A percentile compares a stretch with the other conserved stretches of the same genome.
phyloP scores from a whole-genome alignment of 2,113 vertebrate genomes.

The Mola mola region DNA sequence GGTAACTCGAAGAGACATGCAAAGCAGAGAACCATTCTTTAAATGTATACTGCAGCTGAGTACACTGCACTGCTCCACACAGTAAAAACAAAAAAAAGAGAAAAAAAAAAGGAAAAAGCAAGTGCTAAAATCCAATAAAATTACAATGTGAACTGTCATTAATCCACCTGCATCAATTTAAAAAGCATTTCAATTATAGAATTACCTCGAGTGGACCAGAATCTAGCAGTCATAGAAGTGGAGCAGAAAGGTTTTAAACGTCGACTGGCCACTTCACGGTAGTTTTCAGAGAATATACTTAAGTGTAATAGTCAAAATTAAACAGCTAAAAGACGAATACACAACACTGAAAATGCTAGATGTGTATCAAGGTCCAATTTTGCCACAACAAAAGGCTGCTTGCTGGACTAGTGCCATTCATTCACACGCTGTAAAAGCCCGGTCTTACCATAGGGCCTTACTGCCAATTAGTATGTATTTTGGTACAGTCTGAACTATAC shows the following conservation, averaged over 20 bases:
- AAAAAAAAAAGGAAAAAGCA: slow-evolving; percentile 16
- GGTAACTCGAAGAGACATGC: slow-evolving; percentile 43
- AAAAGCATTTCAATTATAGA: not conserved
- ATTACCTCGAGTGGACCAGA: slow-evolving; percentile 33
- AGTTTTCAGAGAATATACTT: slow-evolving; percentile 15
- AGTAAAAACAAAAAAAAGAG: not conserved
- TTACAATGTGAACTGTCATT: slow-evolving; percentile 40
- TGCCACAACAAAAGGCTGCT: slow-evolving; percentile 27
- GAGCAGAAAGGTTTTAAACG: slow-evolving; percentile 11
- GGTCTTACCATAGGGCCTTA: slow-evolving; percentile 53
- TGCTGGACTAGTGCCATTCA: slow-evolving; percentile 44
- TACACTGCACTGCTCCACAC: slow-evolving; percentile 34
- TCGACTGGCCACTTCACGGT: not conserved
- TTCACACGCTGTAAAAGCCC: slow-evolving; percentile 44
- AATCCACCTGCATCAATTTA: slow-evolving; percentile 28
- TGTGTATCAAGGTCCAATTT: slow-evolving; percentile 40
- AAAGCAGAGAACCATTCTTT: slow-evolving; percentile 46
- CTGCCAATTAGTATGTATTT: slow-evolving; percentile 37
- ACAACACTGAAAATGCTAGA: slow-evolving; percentile 29
- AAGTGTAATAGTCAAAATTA: slow-evolving; percentile 23
- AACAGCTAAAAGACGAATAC: slow-evolving; percentile 25
- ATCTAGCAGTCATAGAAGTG: slow-evolving; percentile 25
- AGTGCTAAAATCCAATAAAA: slow-evolving; percentile 55
- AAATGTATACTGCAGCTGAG: slow-evolving; percentile 37
- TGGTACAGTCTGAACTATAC: slow-evolving; percentile 41